Conservation (phyloP, 1,140 invertebrate genomes). For the Harpegnathos saltator region DNA sequence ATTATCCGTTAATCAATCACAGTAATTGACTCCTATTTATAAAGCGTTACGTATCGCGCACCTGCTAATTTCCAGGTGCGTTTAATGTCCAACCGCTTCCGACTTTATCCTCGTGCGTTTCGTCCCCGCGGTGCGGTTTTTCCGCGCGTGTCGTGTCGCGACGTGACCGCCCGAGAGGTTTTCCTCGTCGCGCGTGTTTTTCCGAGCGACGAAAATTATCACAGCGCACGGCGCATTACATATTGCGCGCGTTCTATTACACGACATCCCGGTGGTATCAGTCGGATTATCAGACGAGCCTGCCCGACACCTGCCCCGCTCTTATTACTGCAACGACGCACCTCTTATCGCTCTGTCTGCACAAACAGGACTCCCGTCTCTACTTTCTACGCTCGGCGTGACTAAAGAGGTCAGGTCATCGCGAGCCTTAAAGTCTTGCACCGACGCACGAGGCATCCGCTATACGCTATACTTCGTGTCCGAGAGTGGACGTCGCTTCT, state of each 20-base stretch:
- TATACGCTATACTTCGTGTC: not conserved
- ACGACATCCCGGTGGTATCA: not conserved
- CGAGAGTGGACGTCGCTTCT: conserved; percentile 16
- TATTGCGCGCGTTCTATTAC: conserved; percentile 8
- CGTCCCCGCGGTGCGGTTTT: not conserved
- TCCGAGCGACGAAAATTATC: conserved; percentile 9
- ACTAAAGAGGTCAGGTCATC: conserved; percentile 49
- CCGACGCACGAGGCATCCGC: conserved; percentile 6
- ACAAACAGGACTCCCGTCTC: conserved; percentile 30
- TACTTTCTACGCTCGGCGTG: conserved; percentile 42
- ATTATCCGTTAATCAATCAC: no score
- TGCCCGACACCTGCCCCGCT: conserved; percentile 8
- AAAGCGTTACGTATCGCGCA: no score
- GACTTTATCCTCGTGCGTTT: not conserved
- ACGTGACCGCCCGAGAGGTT: conserved; percentile 9
- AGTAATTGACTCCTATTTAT: no score
- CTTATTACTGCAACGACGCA: conserved; percentile 8
- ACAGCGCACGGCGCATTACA: not conserved
- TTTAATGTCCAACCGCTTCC: not conserved
- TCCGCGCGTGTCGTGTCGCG: not conserved
- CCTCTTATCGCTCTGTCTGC: conserved; percentile 38
- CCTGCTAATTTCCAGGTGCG: no score
- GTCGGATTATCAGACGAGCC: conserved; percentile 36
- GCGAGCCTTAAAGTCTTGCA: conserved; percentile 24
- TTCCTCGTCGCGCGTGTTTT: not conserved